Conservation (phyloP, 1,140 invertebrate genomes). For the Phocides pigmalion region DNA sequence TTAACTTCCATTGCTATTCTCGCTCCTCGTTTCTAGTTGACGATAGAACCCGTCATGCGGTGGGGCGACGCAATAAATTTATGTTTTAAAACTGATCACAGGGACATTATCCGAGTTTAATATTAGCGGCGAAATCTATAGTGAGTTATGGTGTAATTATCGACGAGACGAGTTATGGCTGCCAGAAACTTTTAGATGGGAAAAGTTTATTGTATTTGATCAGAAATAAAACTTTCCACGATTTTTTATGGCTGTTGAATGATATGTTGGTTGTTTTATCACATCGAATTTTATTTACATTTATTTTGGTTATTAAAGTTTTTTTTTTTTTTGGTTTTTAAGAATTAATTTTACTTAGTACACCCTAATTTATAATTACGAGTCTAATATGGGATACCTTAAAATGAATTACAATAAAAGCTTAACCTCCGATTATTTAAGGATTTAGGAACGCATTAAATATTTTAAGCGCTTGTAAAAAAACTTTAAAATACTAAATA, state of each 20-base stretch:
- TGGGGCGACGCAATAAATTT: slow-evolving; percentile 53
- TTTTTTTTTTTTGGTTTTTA: no score
- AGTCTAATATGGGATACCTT: no score
- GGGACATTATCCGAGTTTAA: slow-evolving; percentile 54
- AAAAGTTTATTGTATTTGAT: slow-evolving; percentile 43
- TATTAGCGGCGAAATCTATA: slow-evolving; percentile 54
- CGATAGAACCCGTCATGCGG: slow-evolving; percentile 20
- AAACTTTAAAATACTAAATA: no score
- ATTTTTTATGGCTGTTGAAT: slow-evolving; percentile 19
- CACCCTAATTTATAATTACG: no score
- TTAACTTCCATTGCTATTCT: neutral
- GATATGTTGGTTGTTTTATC: slow-evolving; percentile 15
- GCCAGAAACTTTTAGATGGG: slow-evolving; percentile 33
- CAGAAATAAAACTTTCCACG: no score
- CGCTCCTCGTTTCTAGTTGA: neutral
- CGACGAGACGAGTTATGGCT: slow-evolving; percentile 43
- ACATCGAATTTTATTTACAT: no score
- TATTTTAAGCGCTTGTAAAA: no score
- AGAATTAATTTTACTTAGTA: no score
- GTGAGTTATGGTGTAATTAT: slow-evolving; percentile 57
- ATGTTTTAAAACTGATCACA: slow-evolving; percentile 61
- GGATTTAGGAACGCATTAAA: no score
- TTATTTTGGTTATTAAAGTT: no score
- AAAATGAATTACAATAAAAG: no score
- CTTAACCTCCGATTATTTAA: no score